phyloP scores from a whole-genome alignment of 1,140 invertebrate genomes.

The Lepidurus apus region DNA sequence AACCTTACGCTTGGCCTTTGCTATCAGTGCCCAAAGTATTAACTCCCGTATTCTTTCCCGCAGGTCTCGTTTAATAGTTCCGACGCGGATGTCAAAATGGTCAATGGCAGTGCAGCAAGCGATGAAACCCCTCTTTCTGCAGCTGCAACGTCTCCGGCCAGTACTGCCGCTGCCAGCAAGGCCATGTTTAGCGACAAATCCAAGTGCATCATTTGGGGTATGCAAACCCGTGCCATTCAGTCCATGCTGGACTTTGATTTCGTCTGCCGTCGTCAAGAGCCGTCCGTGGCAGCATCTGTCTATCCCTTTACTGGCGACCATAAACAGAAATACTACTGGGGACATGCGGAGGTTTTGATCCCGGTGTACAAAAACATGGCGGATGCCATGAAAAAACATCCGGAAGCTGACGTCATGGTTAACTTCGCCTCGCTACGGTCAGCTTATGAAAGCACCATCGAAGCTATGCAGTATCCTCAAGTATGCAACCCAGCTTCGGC shows the following conservation, averaged over 20 bases:
- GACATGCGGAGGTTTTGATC: slow-evolving; percentile 94
- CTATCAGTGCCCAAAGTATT: too few species aligned
- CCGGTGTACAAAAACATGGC: slow-evolving; percentile 96
- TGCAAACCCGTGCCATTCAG: slow-evolving; percentile 97
- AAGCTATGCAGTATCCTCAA: slow-evolving; percentile 86
- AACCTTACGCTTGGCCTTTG: too few species aligned
- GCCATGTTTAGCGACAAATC: slow-evolving; percentile 74
- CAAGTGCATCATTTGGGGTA: slow-evolving; percentile 96
- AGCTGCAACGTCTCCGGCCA: slow-evolving; percentile 22
- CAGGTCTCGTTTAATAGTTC: too few species aligned
- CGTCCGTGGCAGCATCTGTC: slow-evolving; percentile 89
- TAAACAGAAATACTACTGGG: slow-evolving; percentile 99
- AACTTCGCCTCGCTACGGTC: slow-evolving; percentile 97
- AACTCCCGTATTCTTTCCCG: too few species aligned
- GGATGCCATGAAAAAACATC: slow-evolving; percentile 91
- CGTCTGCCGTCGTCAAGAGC: slow-evolving; percentile 83
- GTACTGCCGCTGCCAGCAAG: slow-evolving; percentile 22
- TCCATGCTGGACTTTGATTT: slow-evolving; percentile 99
- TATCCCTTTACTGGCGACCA: slow-evolving; percentile 99
- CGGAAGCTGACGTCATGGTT: slow-evolving; percentile 93
- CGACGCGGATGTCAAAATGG: too few species aligned
- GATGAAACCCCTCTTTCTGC: slow-evolving; percentile 32
- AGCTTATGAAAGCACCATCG: slow-evolving; percentile 94
- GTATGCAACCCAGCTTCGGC: slow-evolving; percentile 40
- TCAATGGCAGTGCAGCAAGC: neutral